A percentile compares a stretch with the other conserved stretches of the same genome.
These are phyloP conservation scores for Plecotus auritus DNA, from an alignment of 2,113 vertebrate species.

Conservation along the genomic window DNA sequence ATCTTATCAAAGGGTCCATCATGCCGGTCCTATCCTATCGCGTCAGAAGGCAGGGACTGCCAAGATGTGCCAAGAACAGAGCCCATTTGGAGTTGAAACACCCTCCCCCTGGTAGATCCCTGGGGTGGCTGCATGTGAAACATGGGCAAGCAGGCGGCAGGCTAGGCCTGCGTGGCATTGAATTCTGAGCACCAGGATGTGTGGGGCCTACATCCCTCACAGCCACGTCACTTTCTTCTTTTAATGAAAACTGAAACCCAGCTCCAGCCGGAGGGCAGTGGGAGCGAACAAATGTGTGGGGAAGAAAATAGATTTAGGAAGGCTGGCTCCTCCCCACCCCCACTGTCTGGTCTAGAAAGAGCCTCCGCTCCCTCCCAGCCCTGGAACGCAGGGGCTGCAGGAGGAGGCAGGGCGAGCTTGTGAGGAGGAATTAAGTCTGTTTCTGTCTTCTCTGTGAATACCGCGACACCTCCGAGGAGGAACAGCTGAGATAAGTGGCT, in stretches of 20 bases:
- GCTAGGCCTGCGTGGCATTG: background rate
- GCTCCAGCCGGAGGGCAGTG: conserved; percentile 45
- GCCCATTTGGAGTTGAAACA: background rate
- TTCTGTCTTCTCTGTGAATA: conserved; percentile 79
- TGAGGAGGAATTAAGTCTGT: conserved; percentile 74
- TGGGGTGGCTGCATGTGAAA: background rate
- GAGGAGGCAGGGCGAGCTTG: conserved; percentile 41
- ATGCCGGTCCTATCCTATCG: background rate
- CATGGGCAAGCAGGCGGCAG: background rate
- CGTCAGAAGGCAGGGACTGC: background rate
- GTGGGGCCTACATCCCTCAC: background rate
- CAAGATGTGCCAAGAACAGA: background rate
- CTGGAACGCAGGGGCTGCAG: conserved; percentile 16
- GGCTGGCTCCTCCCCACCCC: background rate
- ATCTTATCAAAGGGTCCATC: background rate
- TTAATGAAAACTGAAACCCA: conserved; percentile 66
- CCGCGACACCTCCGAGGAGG: conserved; percentile 74
- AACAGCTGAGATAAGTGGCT: conserved; percentile 83
- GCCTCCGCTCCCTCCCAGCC: background rate
- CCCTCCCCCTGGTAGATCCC: background rate
- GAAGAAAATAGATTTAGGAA: conserved; percentile 45
- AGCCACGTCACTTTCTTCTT: conserved; percentile 52
- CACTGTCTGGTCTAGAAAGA: background rate
- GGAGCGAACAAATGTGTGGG: conserved; percentile 31
- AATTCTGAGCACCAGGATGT: conserved; percentile 11